Conservation (phyloP, 2,888 invertebrate species). For the Nephrotoma appendiculata region DNA sequence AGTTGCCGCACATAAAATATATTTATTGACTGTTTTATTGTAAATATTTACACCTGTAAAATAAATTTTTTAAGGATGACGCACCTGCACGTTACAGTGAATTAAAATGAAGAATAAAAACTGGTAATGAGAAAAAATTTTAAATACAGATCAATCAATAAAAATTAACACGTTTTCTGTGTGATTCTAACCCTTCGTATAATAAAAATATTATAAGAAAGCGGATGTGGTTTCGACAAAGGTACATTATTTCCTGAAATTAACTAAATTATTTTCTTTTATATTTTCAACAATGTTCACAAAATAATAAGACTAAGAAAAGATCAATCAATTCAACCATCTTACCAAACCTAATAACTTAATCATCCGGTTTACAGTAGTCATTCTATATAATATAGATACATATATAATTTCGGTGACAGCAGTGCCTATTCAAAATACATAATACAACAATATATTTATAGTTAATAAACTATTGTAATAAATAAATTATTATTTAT, state of each 20-base stretch:
- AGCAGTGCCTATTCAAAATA: not conserved
- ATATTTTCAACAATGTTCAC: not conserved
- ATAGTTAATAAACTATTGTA: not conserved
- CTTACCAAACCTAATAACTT: not conserved
- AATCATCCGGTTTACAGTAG: not conserved
- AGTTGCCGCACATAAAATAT: too few relatives aligned
- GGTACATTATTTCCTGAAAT: not conserved
- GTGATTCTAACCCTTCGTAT: not conserved
- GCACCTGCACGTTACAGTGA: not conserved
- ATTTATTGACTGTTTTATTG: not conserved
- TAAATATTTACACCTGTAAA: not conserved
- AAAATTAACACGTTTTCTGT: not conserved
- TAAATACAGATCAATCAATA: not conserved
- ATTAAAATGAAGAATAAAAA: not conserved
- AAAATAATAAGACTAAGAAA: not conserved
- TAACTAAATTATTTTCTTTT: not conserved
- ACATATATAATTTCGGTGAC: not conserved
- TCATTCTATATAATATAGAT: not conserved
- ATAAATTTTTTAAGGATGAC: not conserved
- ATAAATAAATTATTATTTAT: not conserved
- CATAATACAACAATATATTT: not conserved
- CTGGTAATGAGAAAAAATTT: not conserved
- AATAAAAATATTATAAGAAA: not conserved
- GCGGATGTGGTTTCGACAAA: not conserved
- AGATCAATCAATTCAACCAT: not conserved